phyloP scores from a whole-genome alignment of 2,113 vertebrate species.

The Nycticebus coucang region DNA sequence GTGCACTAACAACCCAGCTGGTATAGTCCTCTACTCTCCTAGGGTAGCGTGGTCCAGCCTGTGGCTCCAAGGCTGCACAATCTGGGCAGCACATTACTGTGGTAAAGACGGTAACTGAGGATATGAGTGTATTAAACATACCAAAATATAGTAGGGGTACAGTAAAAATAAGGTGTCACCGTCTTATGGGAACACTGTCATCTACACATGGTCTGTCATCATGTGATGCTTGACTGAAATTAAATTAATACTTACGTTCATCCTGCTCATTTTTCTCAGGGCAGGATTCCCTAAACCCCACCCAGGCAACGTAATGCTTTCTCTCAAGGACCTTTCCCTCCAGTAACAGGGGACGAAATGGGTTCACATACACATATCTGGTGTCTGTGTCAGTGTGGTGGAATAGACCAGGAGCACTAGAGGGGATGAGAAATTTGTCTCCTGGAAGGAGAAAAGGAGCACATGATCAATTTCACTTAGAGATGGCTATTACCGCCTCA shows the following conservation, averaged over 20 bases:
- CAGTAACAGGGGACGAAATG: neutral
- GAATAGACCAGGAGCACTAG: neutral
- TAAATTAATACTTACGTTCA: neutral
- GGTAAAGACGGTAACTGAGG: neutral
- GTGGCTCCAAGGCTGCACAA: neutral
- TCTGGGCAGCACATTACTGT: too few relatives aligned
- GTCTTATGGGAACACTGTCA: neutral
- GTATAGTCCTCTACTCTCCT: too few relatives aligned
- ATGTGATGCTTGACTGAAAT: neutral
- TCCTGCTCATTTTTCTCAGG: neutral
- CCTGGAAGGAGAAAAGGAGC: neutral
- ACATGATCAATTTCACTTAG: neutral
- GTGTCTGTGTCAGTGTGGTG: neutral
- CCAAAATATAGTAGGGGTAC: neutral
- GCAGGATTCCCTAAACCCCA: neutral
- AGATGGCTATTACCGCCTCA: neutral
- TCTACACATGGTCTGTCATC: neutral
- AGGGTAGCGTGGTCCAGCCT: neutral
- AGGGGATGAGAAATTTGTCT: neutral
- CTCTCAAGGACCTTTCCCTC: neutral
- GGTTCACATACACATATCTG: neutral
- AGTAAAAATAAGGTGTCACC: neutral
- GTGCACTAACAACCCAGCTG: neutral
- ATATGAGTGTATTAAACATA: neutral
- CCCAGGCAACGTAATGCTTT: neutral